phyloP scores from a whole-genome alignment of 2,797 vertebrate genomes.

The Pseudochirops corinnae region DNA sequence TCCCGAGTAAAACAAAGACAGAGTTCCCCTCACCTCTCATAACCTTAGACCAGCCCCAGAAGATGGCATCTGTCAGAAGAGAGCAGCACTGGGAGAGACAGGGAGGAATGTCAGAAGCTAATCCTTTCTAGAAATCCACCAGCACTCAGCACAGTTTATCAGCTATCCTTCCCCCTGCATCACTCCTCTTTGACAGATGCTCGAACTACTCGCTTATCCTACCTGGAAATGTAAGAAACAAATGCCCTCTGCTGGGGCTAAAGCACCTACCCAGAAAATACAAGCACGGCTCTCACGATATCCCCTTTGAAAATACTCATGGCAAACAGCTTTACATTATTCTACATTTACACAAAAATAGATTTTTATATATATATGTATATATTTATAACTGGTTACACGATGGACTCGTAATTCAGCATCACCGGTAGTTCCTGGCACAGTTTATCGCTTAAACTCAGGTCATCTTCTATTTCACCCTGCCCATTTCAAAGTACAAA shows the following conservation, averaged over 20 bases:
- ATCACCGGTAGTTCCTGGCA: constrained; percentile 78
- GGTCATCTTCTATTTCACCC: constrained; percentile 74
- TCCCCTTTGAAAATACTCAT: constrained; percentile 77
- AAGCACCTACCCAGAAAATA: not conserved
- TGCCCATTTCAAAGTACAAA: constrained; percentile 77
- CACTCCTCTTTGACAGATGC: not conserved
- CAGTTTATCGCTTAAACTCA: constrained; percentile 73
- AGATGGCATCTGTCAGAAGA: not conserved
- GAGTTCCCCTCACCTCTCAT: not conserved
- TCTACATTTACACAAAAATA: constrained; percentile 88
- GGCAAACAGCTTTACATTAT: constrained; percentile 83
- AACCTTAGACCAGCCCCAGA: not conserved
- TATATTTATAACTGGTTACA: constrained; percentile 85
- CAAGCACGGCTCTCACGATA: constrained; percentile 29
- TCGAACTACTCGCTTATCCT: not conserved
- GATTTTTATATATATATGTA: constrained; percentile 82
- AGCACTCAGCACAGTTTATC: rapidly evolving
- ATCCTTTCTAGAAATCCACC: no score
- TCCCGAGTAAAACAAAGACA: constrained; percentile 54
- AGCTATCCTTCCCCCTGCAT: not conserved
- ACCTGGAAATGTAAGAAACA: not conserved
- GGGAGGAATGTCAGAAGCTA: not conserved
- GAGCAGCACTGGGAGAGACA: not conserved
- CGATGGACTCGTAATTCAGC: constrained; percentile 78
- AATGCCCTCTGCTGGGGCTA: not conserved